phyloP scores from a whole-genome alignment of 2,113 vertebrate species.

The Zosterops hypoxanthus region DNA sequence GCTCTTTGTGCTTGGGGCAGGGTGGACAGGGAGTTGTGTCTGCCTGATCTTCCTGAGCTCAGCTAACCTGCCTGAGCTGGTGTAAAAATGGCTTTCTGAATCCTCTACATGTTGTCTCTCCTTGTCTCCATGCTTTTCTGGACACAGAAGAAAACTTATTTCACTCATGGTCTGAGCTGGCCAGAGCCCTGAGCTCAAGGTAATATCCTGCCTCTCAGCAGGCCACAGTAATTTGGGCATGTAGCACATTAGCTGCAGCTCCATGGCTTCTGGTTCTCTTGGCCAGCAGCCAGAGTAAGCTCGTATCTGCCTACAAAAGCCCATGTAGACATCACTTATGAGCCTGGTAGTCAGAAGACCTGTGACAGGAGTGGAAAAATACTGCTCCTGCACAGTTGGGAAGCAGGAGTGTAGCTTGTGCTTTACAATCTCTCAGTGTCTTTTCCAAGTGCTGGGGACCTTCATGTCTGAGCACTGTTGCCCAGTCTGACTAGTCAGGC shows the following conservation, averaged over 20 bases:
- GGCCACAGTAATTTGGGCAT: conserved; percentile 60
- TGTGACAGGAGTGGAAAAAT: conserved; percentile 59
- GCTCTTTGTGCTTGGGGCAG: conserved; percentile 2
- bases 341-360: conserved; percentile 46
- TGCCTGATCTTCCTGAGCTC: background rate
- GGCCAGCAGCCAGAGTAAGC: conserved; percentile 60
- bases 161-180: conserved; percentile 1
- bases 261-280: conserved; percentile 61
- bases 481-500: background rate
- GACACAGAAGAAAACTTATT: background rate
- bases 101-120: background rate
- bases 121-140: background rate
- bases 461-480: background rate
- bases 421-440: background rate
- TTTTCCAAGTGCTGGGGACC: background rate
- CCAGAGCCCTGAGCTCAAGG: conserved; percentile 16
- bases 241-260: conserved; percentile 58
- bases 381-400: conserved; percentile 29
- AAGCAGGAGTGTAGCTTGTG: background rate
- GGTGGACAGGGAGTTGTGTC: background rate
- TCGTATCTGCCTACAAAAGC: conserved; percentile 54
- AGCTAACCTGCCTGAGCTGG: background rate
- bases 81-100: background rate
- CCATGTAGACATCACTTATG: conserved; percentile 45
- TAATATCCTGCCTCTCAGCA: conserved; percentile 69